A percentile compares a stretch with the other conserved stretches of the same genome.
phyloP scores from a whole-genome alignment of 2,888 invertebrate genomes.

The Heliconius aoede region DNA sequence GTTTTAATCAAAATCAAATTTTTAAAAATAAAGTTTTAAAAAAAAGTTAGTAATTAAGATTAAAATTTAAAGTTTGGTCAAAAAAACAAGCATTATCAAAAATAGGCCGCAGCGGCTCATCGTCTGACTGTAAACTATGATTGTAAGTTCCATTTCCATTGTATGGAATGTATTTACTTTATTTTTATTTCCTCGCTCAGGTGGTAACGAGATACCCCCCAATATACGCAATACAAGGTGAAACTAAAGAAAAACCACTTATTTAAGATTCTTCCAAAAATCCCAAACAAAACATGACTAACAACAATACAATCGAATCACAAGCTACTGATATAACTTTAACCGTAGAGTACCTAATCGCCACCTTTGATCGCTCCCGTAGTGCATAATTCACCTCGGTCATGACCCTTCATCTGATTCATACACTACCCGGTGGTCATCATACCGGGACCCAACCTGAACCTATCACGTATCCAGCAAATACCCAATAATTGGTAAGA shows the following conservation, averaged over 20 bases:
- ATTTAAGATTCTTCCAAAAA: neutral
- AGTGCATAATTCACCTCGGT: constrained; percentile 43
- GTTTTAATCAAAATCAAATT: too few species aligned
- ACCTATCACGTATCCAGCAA: constrained; percentile 42
- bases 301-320: neutral
- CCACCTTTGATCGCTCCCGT: neutral
- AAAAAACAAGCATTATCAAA: too few species aligned
- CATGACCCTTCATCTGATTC: constrained; percentile 48
- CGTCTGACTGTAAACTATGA: neutral
- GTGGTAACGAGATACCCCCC: neutral
- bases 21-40: too few species aligned
- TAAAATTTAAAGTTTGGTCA: too few species aligned
- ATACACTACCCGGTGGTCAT: constrained; percentile 39
- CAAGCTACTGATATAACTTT: constrained; percentile 11
- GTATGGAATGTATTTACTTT: neutral
- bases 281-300: too few species aligned
- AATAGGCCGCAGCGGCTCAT: too few species aligned
- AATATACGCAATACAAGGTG: neutral
- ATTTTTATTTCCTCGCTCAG: neutral
- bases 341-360: neutral
- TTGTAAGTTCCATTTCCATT: neutral
- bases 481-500: constrained; percentile 37
- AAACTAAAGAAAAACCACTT: neutral
- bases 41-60: too few species aligned
- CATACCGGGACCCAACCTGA: constrained; percentile 38